Percentiles rank a stretch among this genome's conserved stretches.
phyloP scores from a whole-genome alignment of 2,113 vertebrate genomes.

The Antigone vipio region DNA sequence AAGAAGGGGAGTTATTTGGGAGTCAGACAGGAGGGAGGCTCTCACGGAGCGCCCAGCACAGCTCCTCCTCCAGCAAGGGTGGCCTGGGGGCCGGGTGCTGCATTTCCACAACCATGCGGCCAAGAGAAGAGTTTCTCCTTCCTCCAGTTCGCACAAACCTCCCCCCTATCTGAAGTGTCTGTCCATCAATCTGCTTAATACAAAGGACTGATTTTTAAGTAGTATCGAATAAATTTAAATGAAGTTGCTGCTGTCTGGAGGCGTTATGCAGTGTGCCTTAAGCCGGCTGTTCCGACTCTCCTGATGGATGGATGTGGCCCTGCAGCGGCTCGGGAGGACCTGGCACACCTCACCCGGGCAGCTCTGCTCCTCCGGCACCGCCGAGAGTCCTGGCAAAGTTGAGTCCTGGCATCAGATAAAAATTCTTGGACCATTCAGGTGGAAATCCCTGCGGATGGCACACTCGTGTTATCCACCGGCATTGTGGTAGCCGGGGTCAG shows the following conservation, averaged over 20 bases:
- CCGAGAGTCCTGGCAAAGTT: background rate
- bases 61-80: background rate
- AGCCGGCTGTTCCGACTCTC: background rate
- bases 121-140: background rate
- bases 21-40: background rate
- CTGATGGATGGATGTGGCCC: background rate
- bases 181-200: constrained; percentile 5
- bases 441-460: background rate
- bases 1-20: background rate
- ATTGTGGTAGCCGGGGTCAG: fast-evolving
- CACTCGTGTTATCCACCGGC: background rate
- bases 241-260: constrained; percentile 1
- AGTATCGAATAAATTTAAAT: constrained; percentile 29
- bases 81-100: background rate
- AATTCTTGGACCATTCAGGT: background rate
- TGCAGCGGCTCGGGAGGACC: fast-evolving
- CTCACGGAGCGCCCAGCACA: fast-evolving
- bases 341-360: fast-evolving
- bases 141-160: background rate
- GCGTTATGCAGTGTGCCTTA: background rate
- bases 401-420: background rate
- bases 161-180: background rate
- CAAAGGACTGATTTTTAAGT: constrained; percentile 18
- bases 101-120: background rate
- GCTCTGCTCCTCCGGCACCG: background rate